Percentiles rank a stretch among this genome's conserved stretches.
These are phyloP conservation scores for Drosophila austrosaltans DNA, from an alignment of 2,888 invertebrate species.

Conservation along the genomic window DNA sequence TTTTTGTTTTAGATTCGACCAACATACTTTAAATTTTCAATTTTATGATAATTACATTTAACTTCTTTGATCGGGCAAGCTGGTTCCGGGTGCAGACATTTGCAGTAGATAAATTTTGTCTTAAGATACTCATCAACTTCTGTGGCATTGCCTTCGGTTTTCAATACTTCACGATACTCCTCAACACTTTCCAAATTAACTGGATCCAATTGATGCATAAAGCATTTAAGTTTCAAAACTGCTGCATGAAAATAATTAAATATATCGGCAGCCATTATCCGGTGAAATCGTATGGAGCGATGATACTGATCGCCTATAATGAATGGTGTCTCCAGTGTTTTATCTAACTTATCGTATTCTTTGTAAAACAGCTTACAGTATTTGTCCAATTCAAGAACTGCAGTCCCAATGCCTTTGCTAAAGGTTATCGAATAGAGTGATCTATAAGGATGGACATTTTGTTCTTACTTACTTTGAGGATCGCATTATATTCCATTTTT, in stretches of 20 bases:
- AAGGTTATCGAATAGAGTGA: background rate
- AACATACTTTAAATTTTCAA: constrained; percentile 53
- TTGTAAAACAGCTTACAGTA: constrained; percentile 62
- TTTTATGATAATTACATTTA: constrained; percentile 42
- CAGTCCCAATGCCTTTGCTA: constrained; percentile 57
- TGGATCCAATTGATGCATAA: constrained; percentile 76
- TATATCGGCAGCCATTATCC: constrained; percentile 69
- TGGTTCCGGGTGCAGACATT: constrained; percentile 57
- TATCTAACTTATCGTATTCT: constrained; percentile 62
- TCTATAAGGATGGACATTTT: background rate
- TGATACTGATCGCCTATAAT: constrained; percentile 74
- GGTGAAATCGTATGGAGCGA: constrained; percentile 66
- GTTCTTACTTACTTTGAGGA: constrained; percentile 63
- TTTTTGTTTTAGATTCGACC: constrained; percentile 35
- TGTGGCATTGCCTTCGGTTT: constrained; percentile 50
- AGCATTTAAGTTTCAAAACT: constrained; percentile 67
- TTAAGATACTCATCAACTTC: constrained; percentile 74
- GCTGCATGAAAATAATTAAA: constrained; percentile 74
- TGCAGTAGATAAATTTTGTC: constrained; percentile 69
- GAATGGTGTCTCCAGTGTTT: constrained; percentile 61
- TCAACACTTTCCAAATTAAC: constrained; percentile 66
- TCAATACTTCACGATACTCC: constrained; percentile 66
- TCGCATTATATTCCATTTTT: constrained; percentile 66
- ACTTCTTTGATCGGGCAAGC: constrained; percentile 63
- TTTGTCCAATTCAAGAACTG: constrained; percentile 48